Evolutionary conservation across 1,140 invertebrate species (phyloP), one percentile per base, ranked within the genome.

Genomic region (Ostrea edulis): DNA sequence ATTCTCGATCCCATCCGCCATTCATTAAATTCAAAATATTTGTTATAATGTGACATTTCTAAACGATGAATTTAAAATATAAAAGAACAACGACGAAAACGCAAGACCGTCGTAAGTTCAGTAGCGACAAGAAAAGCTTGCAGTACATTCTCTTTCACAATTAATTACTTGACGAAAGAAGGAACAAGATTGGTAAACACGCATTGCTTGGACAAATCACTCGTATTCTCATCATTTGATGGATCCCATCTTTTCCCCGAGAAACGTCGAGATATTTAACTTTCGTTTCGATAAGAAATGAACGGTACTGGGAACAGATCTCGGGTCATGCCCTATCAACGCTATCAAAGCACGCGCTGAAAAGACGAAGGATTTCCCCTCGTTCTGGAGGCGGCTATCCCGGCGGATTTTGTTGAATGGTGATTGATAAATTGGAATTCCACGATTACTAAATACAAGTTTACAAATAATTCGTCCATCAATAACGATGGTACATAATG

Each of bases 211-310:
- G 68, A 77, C 68, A 77, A 35, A 77, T 11, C 29, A 29, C 68
- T 25, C n/a, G 55, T 17, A 62, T 62, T 5, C 17, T 62, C 55
- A 62, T 62, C 55, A 2, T 35, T 77, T 9, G 29, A 77, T 77
- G 68, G 25, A 25, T 35, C 17, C 68, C 68, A 77, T 77, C 25
- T 77, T 77, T n/a, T 77, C 25, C 25, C 68, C 25, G 68, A 77
- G 22, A 77, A 77, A 77, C 25, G 29, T 25, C 8, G 68, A 14
- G 68, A 77, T 77, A 77, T 77, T 77, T 77, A 77, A 25, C 68
- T 12, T 25, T 77, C 68, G 68, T 77, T 77, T 77, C 25, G 68
- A 77, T 77, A 77, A 77, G 68, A 77, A 77, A 35, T 77, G 68
- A 29, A 77, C 68, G 29, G 58, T 20, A n/a, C n/a, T 62, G 58